Base-by-base conservation (phyloP, 1,140 invertebrate genomes). In the Drosophila ficusphila region DNA sequence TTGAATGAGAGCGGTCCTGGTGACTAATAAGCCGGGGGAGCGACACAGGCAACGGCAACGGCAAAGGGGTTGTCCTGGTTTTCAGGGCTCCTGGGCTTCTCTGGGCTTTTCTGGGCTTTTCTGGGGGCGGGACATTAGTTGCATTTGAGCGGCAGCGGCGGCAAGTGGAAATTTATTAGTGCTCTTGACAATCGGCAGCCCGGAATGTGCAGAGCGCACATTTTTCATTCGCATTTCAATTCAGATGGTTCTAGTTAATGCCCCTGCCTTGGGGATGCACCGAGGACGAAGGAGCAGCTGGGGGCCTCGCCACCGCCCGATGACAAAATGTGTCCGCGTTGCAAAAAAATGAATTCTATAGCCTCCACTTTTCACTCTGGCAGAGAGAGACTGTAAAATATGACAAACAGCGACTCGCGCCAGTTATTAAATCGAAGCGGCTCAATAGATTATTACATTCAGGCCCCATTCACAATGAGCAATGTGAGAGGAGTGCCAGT, bases 381-480 rank as follows among this genome's bases (percentile, higher is more conserved):
- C 25, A 60, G 23, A 14, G 42, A 5, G 44, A 44, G 53, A 60
- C 53, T 71, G 33, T 79, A 60, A 85, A 85, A 85, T 79, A 83
- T 85, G 81, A 83, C 79, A 85, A 85, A 79, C 79, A 83, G 79
- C 60, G 60, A 76, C 68, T 76, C 71, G 76, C 79, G 57, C 60
- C 54, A 76, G 76, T 79, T 83, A 83, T 83, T 86, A 83, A 78
- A 83, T 85, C 71, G 79, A 71, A 72, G 76, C 60, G 81, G 72
- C 81, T 86, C 76, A 85, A 86, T 79, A 86, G 83, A 76, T 83
- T 83, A 76, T 83, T 83, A 64, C 81, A 86, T 85, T 85, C 83
- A 86, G 83, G 67, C 71, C 53, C 76, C 27, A 19, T 14, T 39
- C 41, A 31, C 58, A 49, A 44, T 60, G 27, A 8, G n/a, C n/a